Base-by-base conservation (phyloP, 2,113 vertebrate genomes). In the Apaloderma vittatum region DNA sequence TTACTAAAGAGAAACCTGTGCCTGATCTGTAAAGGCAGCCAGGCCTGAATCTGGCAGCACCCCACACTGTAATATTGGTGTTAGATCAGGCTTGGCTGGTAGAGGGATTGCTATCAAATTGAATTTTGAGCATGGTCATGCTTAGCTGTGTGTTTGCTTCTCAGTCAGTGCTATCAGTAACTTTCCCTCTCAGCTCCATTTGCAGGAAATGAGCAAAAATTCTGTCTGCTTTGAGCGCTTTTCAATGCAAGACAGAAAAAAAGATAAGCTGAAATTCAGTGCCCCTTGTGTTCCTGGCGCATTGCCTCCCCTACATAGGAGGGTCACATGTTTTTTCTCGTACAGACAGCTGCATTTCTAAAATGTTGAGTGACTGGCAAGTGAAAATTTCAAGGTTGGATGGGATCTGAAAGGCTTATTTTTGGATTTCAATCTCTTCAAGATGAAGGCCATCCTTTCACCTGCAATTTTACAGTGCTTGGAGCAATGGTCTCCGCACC, bases 191-290 rank as follows among this genome's bases (percentile, higher is more conserved):
- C 54, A 58, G 62, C 16, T 72, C 30, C 8, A 0, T 37, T 89
- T 1, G 4, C 80, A 86, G 77, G 83, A 85, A 95, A 95, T 70
- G 70, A 93, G 52, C 15, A 87, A 78, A 94, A 94, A 18, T 74
- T 65, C 77, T 70, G 46, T 66, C 45, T 70, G 30, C 65, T 89
- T 40, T 43, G 24, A 70, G 43, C 24, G 40, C 4, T 88, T 95
- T 88, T 81, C 52, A 61, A 1, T 49, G 48, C 6, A 75, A 70
- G 49, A 88, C 6, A 77, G 45, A 48, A 76, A 46, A 65, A 81
- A 51, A 6, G 4, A 19, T 23, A 46, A 72, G 18, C 27, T 72
- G 70, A 52, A 86, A 81, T 86, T 65, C 51, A 29, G 48, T 72
- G 48, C n/a, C n/a, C 16, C 40, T 57, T 3, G 0, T 5, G 2